Percentiles rank a stretch among this genome's conserved stretches.
These are phyloP conservation scores for Anguilla pacifica DNA, from an alignment of 2,797 vertebrate genomes.

Conservation along the genomic window DNA sequence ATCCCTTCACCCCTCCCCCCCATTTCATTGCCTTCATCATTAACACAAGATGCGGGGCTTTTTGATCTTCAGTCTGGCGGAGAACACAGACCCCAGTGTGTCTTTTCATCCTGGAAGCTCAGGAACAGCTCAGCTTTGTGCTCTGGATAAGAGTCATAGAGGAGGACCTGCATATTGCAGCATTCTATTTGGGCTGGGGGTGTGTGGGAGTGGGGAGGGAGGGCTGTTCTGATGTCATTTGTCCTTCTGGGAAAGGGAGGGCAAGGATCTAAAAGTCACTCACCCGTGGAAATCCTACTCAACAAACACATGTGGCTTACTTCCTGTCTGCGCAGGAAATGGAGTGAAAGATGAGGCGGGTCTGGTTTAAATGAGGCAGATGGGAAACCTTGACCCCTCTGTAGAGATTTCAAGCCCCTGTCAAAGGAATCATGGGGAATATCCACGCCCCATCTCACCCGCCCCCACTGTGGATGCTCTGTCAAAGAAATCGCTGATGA, in stretches of 20 bases:
- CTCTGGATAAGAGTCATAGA: neutral
- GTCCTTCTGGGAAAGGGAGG: neutral
- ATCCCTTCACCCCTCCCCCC: neutral
- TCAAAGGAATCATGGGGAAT: neutral
- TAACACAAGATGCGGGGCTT: neutral
- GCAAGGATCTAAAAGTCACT: slow-evolving; percentile 17
- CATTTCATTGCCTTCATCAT: neutral
- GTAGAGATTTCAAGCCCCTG: neutral
- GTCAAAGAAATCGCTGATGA: slow-evolving; percentile 13
- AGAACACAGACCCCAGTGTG: neutral
- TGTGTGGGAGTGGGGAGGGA: neutral
- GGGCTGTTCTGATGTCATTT: neutral
- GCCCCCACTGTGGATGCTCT: neutral
- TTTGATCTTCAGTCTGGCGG: neutral
- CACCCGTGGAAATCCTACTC: slow-evolving; percentile 13
- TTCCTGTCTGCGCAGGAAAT: slow-evolving; percentile 19
- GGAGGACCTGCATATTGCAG: neutral
- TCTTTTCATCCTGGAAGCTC: neutral
- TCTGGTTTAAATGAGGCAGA: slow-evolving; percentile 9
- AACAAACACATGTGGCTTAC: slow-evolving; percentile 9
- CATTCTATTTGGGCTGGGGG: neutral
- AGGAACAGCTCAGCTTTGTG: neutral
- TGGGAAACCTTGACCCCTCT: slow-evolving; percentile 14
- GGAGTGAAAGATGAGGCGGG: slow-evolving; percentile 8
- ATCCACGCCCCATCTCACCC: neutral